phyloP scores from a whole-genome alignment of 2,888 invertebrate species.

The Philhelius pedissequus region DNA sequence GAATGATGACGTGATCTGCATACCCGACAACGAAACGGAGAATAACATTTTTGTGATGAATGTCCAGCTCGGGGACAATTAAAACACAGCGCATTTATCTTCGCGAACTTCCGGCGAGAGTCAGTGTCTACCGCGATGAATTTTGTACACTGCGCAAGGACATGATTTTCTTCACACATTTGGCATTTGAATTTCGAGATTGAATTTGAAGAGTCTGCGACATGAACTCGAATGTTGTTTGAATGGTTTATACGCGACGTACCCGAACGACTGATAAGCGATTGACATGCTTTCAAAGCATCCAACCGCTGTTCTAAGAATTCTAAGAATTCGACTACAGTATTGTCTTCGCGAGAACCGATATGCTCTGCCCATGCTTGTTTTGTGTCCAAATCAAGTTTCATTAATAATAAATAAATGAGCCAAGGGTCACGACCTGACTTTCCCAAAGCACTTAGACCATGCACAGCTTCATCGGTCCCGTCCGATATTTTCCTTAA shows the following conservation, averaged over 20 bases:
- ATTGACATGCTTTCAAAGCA: no score
- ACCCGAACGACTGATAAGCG: not conserved
- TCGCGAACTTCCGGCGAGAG: not conserved
- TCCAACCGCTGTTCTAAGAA: not conserved
- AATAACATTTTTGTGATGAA: no score
- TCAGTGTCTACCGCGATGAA: not conserved
- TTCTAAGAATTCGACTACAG: no score
- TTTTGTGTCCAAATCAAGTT: no score
- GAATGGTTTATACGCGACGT: not conserved
- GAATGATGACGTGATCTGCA: conserved; percentile 10
- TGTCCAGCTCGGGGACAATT: not conserved
- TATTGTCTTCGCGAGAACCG: no score
- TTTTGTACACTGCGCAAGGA: not conserved
- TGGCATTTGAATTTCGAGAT: no score
- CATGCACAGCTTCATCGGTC: not conserved
- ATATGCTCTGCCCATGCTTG: no score
- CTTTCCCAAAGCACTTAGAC: not conserved
- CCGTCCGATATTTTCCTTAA: not conserved
- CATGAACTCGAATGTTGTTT: no score
- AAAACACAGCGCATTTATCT: not conserved
- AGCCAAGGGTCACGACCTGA: not conserved
- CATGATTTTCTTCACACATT: no score
- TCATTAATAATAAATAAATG: no score
- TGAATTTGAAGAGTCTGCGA: no score
- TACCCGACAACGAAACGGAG: no score